Conservation (phyloP, 2,888 invertebrate genomes). For the Spilosoma lubricipeda region DNA sequence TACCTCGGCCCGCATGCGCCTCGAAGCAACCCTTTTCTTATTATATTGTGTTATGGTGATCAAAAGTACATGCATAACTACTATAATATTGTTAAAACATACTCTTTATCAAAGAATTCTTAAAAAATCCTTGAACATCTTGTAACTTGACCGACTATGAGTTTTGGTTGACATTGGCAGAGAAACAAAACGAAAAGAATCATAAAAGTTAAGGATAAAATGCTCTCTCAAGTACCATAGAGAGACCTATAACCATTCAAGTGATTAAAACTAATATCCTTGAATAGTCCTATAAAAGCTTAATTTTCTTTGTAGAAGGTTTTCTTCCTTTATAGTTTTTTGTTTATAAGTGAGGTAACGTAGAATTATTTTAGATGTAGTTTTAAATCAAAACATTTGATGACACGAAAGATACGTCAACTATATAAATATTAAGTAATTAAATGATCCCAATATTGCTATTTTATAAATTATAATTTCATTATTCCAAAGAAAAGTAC, state of each 20-base stretch:
- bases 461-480: not conserved
- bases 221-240: conserved; percentile 2
- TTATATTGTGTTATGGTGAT: conserved; percentile 67
- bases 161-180: not conserved
- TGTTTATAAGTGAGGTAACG: not conserved
- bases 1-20: conserved; percentile 69
- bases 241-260: conserved; percentile 9
- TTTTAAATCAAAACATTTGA: not conserved
- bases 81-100: conserved; percentile 9
- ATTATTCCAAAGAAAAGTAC: not conserved
- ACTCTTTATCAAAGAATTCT: not conserved
- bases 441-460: not conserved
- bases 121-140: not conserved
- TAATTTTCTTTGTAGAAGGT: not conserved
- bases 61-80: conserved; percentile 69
- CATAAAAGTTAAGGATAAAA: not conserved
- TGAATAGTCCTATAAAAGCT: not conserved
- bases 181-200: not conserved
- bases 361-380: not conserved
- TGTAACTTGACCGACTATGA: not conserved
- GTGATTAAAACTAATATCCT: not conserved
- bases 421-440: not conserved
- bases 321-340: not conserved
- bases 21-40: conserved; percentile 73
- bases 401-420: not conserved